Evolutionary conservation across 23 tunicate genomes (phyloP).

Genomic region (Oikopleura albicans): DNA sequence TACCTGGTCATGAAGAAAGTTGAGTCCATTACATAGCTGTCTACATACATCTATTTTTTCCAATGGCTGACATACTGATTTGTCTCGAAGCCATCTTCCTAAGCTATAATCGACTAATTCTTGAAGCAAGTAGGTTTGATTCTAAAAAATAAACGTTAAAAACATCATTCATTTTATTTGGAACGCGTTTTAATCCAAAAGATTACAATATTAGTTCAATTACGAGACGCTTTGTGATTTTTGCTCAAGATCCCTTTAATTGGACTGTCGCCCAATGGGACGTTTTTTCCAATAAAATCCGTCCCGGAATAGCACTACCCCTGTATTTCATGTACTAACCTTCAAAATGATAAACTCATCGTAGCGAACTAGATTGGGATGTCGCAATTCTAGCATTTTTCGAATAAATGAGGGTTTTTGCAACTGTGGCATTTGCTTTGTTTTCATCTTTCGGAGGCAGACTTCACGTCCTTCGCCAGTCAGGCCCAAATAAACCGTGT

Average conservation of each 20-base stretch:
- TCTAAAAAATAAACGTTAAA: neutral
- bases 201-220: no score
- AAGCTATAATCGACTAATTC: neutral
- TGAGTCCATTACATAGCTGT: neutral
- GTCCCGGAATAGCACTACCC: neutral
- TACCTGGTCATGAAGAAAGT: neutral
- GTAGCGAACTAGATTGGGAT: neutral
- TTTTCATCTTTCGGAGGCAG: neutral
- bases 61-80: neutral
- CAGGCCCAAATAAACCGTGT: neutral
- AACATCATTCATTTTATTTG: no score
- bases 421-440: neutral
- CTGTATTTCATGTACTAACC: no score
- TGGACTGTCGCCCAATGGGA: no score
- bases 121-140: slow-evolving; percentile 2
- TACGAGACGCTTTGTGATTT: no score
- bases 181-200: no score
- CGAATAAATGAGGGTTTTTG: neutral
- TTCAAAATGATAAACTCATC: neutral
- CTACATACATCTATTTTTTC: neutral
- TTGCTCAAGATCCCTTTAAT: no score
- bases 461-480: neutral
- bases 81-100: neutral
- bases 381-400: neutral
- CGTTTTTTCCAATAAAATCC: no score